A percentile compares a stretch with the other conserved stretches of the same genome.
These are phyloP conservation scores for Halcyon leucocephala DNA, from an alignment of 2,797 vertebrate species.

Conservation along the genomic window DNA sequence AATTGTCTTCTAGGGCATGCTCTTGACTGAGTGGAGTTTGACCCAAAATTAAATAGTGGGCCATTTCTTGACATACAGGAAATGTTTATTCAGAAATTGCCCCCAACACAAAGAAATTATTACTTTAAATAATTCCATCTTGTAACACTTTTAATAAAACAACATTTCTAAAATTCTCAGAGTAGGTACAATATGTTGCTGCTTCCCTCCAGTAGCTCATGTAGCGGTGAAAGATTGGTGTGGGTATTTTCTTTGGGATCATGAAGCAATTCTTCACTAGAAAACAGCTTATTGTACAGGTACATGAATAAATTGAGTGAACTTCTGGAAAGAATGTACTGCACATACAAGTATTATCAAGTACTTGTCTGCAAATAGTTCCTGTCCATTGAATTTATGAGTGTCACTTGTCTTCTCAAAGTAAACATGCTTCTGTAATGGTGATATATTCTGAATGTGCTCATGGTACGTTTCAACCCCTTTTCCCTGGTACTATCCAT, in stretches of 20 bases:
- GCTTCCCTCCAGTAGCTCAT: background rate
- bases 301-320: background rate
- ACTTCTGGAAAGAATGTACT: background rate
- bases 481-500: background rate
- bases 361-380: constrained; percentile 52
- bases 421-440: constrained; percentile 43
- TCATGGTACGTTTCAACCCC: background rate
- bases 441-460: constrained; percentile 50
- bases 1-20: background rate
- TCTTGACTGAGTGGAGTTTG: constrained; percentile 11
- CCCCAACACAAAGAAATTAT: background rate
- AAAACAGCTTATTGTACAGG: background rate
- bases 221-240: constrained; percentile 29
- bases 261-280: constrained; percentile 34
- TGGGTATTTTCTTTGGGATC: constrained; percentile 13
- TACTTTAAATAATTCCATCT: background rate
- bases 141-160: constrained; percentile 74
- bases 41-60: background rate
- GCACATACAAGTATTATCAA: constrained; percentile 45
- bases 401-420: constrained; percentile 36
- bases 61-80: constrained; percentile 13
- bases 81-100: constrained; percentile 21
- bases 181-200: constrained; percentile 50
- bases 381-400: constrained; percentile 42
- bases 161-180: constrained; percentile 54